Percentiles rank a stretch among this genome's conserved stretches.
Conservation (phyloP, 2,113 vertebrate genomes). For the Gymnocephalus cernua region DNA sequence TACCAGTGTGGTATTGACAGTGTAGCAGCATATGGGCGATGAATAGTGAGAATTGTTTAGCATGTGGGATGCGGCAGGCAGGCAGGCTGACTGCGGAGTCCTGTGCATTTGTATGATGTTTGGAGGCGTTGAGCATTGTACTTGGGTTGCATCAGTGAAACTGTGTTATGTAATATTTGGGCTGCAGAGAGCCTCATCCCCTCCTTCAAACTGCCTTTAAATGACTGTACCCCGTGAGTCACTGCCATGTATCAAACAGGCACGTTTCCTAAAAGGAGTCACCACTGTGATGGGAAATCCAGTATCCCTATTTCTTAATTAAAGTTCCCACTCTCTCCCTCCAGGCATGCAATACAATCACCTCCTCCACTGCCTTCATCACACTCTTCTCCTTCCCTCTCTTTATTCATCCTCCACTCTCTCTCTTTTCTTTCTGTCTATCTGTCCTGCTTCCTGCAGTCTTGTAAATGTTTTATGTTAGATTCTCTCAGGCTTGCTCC, state of each 20-base stretch:
- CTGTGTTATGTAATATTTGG: slow-evolving; percentile 73
- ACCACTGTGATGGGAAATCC: slow-evolving; percentile 65
- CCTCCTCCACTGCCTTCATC: slow-evolving; percentile 66
- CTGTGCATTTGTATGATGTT: slow-evolving; percentile 71
- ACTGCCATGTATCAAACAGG: slow-evolving; percentile 58
- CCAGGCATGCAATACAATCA: slow-evolving; percentile 73
- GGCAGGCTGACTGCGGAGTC: slow-evolving; percentile 60
- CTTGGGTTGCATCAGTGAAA: slow-evolving; percentile 69
- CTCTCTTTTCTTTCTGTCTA: neutral
- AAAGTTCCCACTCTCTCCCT: slow-evolving; percentile 72
- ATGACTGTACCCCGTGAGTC: slow-evolving; percentile 53
- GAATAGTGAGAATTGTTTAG: slow-evolving; percentile 53
- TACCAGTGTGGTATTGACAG: slow-evolving; percentile 23
- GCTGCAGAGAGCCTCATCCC: slow-evolving; percentile 52
- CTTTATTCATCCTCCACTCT: slow-evolving; percentile 41
- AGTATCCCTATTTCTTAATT: slow-evolving; percentile 74
- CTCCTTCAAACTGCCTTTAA: slow-evolving; percentile 60
- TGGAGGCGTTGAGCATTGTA: slow-evolving; percentile 70
- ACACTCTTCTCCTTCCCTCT: slow-evolving; percentile 38
- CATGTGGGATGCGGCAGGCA: slow-evolving; percentile 72
- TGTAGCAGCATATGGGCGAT: slow-evolving; percentile 49
- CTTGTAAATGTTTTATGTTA: slow-evolving; percentile 65
- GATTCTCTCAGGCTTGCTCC: slow-evolving; percentile 41
- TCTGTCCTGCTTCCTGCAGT: slow-evolving; percentile 45
- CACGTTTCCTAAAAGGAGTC: slow-evolving; percentile 66